Percentiles rank a stretch among this genome's conserved stretches.
Conservation (phyloP, 2,888 invertebrate species). For the Drosophila siamana region DNA sequence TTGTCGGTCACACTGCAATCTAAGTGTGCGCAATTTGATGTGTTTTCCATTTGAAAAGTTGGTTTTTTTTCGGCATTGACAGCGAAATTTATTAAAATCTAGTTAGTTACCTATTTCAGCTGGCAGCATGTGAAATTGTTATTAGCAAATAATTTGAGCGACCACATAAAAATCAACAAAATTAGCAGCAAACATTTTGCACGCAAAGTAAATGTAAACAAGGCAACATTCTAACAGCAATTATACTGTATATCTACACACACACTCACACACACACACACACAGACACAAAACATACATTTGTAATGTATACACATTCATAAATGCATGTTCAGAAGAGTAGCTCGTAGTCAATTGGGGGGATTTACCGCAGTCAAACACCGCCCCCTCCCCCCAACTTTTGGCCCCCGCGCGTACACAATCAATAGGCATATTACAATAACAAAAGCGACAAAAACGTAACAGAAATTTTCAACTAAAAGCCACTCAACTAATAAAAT, state of each 20-base stretch:
- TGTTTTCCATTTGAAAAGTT: too few species aligned
- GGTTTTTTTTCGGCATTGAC: background rate
- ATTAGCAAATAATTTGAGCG: background rate
- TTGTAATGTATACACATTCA: background rate
- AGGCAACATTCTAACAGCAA: slow-evolving; percentile 33
- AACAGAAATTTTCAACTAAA: slow-evolving; percentile 57
- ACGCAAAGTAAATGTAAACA: slow-evolving; percentile 33
- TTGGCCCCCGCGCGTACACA: slow-evolving; percentile 32
- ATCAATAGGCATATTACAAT: slow-evolving; percentile 61
- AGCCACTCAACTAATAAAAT: slow-evolving; percentile 72
- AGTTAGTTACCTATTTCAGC: background rate
- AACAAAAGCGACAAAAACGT: slow-evolving; percentile 40
- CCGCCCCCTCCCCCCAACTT: background rate
- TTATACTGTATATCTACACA: slow-evolving; percentile 33
- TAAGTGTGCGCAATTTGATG: too few species aligned
- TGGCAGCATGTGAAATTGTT: background rate
- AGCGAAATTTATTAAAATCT: background rate
- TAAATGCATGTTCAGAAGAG: background rate
- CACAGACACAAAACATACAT: background rate
- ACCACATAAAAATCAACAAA: slow-evolving; percentile 9
- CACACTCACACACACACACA: too few species aligned
- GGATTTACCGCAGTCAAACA: background rate
- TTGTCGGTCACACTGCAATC: background rate
- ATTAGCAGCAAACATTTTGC: slow-evolving; percentile 11
- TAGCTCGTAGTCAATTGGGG: slow-evolving; percentile 7